phyloP scores from a whole-genome alignment of 2,888 invertebrate genomes.

The Nephrotoma guestfalica region DNA sequence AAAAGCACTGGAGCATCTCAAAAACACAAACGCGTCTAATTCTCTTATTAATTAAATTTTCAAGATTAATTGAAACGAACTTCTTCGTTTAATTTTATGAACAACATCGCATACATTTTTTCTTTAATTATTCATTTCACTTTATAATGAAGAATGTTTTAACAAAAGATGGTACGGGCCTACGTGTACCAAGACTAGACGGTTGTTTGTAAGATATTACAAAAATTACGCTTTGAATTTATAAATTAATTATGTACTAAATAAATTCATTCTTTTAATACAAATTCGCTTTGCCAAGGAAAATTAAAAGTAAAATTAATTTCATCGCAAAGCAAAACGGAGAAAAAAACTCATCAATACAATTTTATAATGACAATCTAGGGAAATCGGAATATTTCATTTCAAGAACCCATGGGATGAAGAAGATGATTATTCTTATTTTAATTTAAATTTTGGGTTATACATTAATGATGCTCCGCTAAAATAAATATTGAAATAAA shows the following conservation, averaged over 20 bases:
- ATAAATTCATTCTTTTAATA: neutral
- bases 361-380: neutral
- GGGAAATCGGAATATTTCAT: neutral
- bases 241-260: neutral
- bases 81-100: too few relatives aligned
- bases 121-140: too few relatives aligned
- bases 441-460: neutral
- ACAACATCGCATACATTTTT: too few relatives aligned
- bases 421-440: neutral
- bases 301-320: neutral
- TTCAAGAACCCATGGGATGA: neutral
- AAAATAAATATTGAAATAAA: neutral
- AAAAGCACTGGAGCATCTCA: too few relatives aligned
- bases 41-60: too few relatives aligned
- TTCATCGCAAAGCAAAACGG: neutral
- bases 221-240: neutral
- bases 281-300: neutral
- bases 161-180: too few relatives aligned
- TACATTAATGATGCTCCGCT: neutral
- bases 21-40: too few relatives aligned
- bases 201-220: neutral
- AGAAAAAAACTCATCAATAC: neutral
- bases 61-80: too few relatives aligned
- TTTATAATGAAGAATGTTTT: too few relatives aligned
- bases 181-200: neutral